These are phyloP conservation scores for Caretta caretta DNA, from an alignment of 2,113 vertebrate genomes.

Conservation along the genomic window DNA sequence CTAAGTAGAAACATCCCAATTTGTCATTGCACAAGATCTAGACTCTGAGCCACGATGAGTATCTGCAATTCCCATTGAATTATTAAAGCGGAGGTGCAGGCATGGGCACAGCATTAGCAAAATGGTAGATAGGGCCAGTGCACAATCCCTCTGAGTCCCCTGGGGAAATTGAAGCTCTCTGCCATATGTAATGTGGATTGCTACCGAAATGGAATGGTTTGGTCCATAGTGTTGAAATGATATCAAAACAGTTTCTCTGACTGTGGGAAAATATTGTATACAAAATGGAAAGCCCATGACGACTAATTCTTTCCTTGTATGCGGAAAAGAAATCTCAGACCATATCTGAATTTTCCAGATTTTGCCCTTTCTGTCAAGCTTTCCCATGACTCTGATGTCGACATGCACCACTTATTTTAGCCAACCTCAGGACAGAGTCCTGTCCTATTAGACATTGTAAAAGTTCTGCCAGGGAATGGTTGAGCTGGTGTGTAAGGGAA, in stretches of 20 bases:
- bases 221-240: neutral
- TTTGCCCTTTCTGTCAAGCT: neutral
- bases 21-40: neutral
- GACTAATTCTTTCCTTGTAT: neutral
- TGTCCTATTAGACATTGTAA: neutral
- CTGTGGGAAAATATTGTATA: neutral
- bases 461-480: conserved; percentile 43
- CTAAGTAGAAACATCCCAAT: neutral
- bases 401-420: neutral
- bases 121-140: neutral
- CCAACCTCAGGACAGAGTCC: neutral
- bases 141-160: neutral
- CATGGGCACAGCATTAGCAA: neutral
- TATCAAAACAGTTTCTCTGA: neutral
- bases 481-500: neutral
- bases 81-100: neutral
- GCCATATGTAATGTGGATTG: neutral
- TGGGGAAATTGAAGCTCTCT: neutral
- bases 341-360: neutral
- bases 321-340: neutral
- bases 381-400: neutral
- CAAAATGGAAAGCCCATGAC: neutral
- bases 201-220: neutral
- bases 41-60: neutral
- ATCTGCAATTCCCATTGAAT: neutral